Percentiles rank a stretch among this genome's conserved stretches.
Conservation (phyloP, 2,888 invertebrate species). For the Nowickia ferox region DNA sequence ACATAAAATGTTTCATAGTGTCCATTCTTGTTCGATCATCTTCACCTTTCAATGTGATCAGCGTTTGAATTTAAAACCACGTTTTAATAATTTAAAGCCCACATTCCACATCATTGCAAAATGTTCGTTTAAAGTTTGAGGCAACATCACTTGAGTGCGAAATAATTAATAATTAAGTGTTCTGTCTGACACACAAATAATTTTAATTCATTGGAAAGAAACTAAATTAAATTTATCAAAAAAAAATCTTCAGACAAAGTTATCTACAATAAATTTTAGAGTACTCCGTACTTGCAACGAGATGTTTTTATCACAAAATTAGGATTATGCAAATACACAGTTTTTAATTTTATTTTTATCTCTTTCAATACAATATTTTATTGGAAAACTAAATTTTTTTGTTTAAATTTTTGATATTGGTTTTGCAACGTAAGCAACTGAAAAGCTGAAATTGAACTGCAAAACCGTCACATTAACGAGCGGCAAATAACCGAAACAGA, state of each 20-base stretch:
- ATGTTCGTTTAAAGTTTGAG: constrained; percentile 22
- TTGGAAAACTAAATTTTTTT: background rate
- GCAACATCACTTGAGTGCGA: constrained; percentile 14
- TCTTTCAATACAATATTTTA: constrained; percentile 13
- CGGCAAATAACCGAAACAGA: constrained; percentile 69
- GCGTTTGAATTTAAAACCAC: constrained; percentile 64
- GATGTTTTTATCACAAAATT: constrained; percentile 1
- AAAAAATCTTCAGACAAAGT: constrained; percentile 31
- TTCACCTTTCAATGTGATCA: constrained; percentile 8
- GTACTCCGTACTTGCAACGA: constrained; percentile 6
- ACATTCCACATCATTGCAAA: constrained; percentile 3
- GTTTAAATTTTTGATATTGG: constrained; percentile 30
- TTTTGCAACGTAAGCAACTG: constrained; percentile 74
- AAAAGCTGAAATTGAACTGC: constrained; percentile 75
- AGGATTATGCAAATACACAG: constrained; percentile 22
- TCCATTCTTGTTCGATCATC: constrained; percentile 15
- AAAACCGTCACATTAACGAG: constrained; percentile 70
- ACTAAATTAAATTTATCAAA: background rate
- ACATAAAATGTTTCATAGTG: constrained; percentile 12
- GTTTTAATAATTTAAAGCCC: constrained; percentile 59
- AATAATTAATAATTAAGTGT: constrained; percentile 23
- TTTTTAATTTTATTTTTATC: constrained; percentile 14
- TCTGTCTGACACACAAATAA: constrained; percentile 28
- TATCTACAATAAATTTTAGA: constrained; percentile 46
- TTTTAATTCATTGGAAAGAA: constrained; percentile 29